Evolutionary conservation across 2,888 invertebrate genomes (phyloP), one percentile per base, ranked within the genome.

Genomic region (Platynereis dumerilii): DNA sequence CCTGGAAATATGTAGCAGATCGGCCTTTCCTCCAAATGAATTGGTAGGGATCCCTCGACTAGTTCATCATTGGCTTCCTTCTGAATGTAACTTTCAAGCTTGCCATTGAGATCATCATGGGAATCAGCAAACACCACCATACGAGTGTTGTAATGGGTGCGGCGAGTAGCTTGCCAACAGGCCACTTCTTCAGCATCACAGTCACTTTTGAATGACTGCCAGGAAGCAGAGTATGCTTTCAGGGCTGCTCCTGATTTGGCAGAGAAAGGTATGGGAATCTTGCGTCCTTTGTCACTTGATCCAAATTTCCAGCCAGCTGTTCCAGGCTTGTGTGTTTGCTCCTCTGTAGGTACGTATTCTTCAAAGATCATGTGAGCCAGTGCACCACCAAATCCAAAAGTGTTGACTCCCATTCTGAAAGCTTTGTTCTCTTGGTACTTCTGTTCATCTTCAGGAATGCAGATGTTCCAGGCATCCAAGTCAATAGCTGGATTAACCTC

Each of bases 1-100:
- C 70, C 70, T 22, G 70, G 70, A 26, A 69, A 66, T 3, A 69
- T 58, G 53, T 66, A 64, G 58, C 69, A 69, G 24, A 69, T 56
- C 26, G 54, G 60, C 17, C 52, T 63, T 17, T 63, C 29, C 15
- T 56, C 34, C 15, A 58, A 22, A n/a, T 48, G 34, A 20, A 22
- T 34, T 17, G 55, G 45, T 24, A 56, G 54, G 5, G 39, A 42
- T 20, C 60, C 66, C 27, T 57, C 56, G 22, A 69, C 39, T 12
- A 67, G 29, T 2, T 61, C 60, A 17, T 63, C 63, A 34, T 64
- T n/a, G 26, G 39, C 44, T 15, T 29, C 29, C 20, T 58, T 58
- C 5, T 58, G 34, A n/a, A 65, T 39, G 64, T 45, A 66, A n/a
- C 20, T 27, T 17, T 52, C 24, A 12, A 64, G 28, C 45, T 64